Conservation (phyloP, 2,113 vertebrate species). For the Cottus gobio region DNA sequence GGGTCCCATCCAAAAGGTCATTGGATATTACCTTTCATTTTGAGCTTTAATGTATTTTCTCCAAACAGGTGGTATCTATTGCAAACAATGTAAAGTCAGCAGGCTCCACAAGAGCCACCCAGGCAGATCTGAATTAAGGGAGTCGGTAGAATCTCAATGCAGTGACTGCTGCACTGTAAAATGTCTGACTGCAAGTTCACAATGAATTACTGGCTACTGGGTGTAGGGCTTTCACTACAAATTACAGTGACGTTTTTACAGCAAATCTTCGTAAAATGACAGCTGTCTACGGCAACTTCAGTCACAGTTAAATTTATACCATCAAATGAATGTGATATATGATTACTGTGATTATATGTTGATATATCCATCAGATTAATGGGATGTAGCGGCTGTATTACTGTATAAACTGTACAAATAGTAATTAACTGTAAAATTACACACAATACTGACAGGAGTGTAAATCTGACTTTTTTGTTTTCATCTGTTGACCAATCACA, state of each 20-base stretch:
- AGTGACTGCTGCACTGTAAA: not conserved
- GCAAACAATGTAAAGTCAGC: conserved; percentile 67
- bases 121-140: conserved; percentile 31
- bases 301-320: not conserved
- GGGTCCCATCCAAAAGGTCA: conserved; percentile 78
- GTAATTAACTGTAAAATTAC: not conserved
- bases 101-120: conserved; percentile 44
- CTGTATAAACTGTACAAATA: not conserved
- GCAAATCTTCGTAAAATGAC: not conserved
- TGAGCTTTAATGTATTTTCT: conserved; percentile 75
- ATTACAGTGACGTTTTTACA: not conserved
- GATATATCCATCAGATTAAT: not conserved
- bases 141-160: conserved; percentile 2
- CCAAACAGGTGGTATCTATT: conserved; percentile 68
- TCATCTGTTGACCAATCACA: not conserved
- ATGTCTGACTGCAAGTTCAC: not conserved
- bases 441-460: not conserved
- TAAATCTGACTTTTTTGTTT: not conserved
- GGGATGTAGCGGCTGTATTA: not conserved
- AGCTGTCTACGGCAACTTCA: not conserved
- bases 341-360: not conserved
- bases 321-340: not conserved
- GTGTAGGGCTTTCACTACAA: not conserved
- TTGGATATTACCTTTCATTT: conserved; percentile 81
- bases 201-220: not conserved